A percentile compares a stretch with the other conserved stretches of the same genome.
Conservation (phyloP, 2,113 vertebrate genomes). For the Gallinago paraguaiae region DNA sequence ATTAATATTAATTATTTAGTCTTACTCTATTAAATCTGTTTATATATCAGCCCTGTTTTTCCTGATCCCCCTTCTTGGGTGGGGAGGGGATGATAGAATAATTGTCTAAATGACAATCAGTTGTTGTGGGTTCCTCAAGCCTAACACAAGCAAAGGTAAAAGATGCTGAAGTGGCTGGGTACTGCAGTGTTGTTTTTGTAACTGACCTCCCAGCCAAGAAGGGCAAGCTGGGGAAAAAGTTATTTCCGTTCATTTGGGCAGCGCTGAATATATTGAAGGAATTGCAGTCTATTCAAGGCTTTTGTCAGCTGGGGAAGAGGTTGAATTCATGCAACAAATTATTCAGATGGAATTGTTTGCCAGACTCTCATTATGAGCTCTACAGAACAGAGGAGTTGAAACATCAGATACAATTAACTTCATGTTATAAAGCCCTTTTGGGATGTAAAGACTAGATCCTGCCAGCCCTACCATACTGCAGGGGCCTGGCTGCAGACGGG, state of each 20-base stretch:
- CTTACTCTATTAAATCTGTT: not conserved
- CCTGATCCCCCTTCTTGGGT: not conserved
- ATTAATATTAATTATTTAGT: not conserved
- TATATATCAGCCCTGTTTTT: not conserved
- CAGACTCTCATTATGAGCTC: conserved; percentile 29
- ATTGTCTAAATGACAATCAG: not conserved
- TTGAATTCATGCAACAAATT: conserved; percentile 42
- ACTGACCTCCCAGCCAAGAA: not conserved
- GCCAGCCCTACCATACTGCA: not conserved
- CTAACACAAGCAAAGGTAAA: not conserved
- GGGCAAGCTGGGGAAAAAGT: not conserved
- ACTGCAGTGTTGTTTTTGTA: not conserved
- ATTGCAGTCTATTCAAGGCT: not conserved
- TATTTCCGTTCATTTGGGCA: not conserved
- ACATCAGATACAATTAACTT: conserved; percentile 43
- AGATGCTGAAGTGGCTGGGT: not conserved
- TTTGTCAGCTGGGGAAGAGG: not conserved
- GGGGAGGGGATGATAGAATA: not conserved
- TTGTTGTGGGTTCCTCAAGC: not conserved
- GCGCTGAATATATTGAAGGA: not conserved
- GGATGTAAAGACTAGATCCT: not conserved
- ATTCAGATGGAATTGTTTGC: conserved; percentile 36
- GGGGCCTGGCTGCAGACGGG: not conserved
- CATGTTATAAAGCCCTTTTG: conserved; percentile 12
- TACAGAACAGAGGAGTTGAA: conserved; percentile 13